These are phyloP conservation scores for Siderastrea radians DNA, from an alignment of 92 coral and sea anemone species.

Conservation along the genomic window DNA sequence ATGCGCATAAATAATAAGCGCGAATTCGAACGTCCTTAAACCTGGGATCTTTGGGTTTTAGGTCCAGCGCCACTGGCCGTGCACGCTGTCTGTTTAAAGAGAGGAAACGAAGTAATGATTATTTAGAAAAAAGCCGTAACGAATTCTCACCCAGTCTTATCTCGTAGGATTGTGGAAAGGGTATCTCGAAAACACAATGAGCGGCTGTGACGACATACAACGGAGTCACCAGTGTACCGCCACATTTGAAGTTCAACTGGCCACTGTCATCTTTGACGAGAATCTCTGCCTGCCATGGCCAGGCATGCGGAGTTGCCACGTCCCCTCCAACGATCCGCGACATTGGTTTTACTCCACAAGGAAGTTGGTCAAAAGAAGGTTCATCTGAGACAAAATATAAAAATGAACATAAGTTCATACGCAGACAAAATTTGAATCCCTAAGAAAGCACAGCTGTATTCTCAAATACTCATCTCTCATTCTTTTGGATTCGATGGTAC, in stretches of 20 bases:
- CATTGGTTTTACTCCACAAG: conserved; percentile 58
- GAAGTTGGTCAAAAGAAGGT: not conserved
- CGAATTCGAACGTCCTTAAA: too few relatives aligned
- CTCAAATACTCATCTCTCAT: too few relatives aligned
- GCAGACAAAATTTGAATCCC: too few relatives aligned
- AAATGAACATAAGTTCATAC: not conserved
- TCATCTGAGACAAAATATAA: not conserved
- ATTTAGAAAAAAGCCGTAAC: too few relatives aligned
- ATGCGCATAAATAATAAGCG: too few relatives aligned
- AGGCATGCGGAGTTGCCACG: conserved; percentile 72
- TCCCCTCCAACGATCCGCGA: conserved; percentile 74
- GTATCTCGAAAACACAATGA: conserved; percentile 73
- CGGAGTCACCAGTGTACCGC: conserved; percentile 67
- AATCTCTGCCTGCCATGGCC: conserved; percentile 89
- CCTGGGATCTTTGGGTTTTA: too few relatives aligned
- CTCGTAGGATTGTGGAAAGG: conserved; percentile 68
- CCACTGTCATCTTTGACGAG: conserved; percentile 32
- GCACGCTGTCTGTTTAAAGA: too few relatives aligned
- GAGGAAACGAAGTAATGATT: too few relatives aligned
- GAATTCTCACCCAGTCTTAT: conserved; percentile 65
- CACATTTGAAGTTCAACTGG: conserved; percentile 65
- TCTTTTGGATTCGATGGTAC: too few relatives aligned
- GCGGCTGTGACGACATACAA: conserved; percentile 82
- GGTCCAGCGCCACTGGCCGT: too few relatives aligned
- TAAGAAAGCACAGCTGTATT: too few relatives aligned